Base-by-base conservation (phyloP, 2,113 vertebrate species). In the Amblyopsis rosae region DNA sequence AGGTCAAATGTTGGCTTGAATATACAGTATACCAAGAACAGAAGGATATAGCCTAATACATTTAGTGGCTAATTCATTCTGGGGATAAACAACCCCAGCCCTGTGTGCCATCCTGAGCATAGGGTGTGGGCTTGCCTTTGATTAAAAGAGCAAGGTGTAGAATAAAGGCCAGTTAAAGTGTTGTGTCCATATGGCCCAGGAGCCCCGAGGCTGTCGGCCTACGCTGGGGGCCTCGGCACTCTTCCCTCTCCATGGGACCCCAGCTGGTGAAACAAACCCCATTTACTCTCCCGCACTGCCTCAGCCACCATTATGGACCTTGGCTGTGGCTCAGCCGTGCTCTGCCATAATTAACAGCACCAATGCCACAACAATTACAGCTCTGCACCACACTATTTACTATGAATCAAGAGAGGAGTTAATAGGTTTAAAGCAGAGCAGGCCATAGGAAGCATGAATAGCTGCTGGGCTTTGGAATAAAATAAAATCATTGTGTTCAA, bases 261-360 rank as follows among this genome's bases (percentile, higher is more conserved):
- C 97, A 99, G 97, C 97, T 99, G 97, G 96, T 93, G 95, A 94
- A 95, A 95, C 93, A 89, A 89, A 87, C 93, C 93, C 94, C 95
- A 96, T 97, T 97, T 95, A 98, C 95, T 94, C 93, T 94, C 92
- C 95, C 93, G 93, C 93, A 94, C 85, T 77, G 86, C 95, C 91
- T 93, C 93, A 94, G 92, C 93, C 93, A 91, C 93, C 94, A 97
- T 96, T 96, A 98, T 96, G 94, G 95, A 96, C 95, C 93, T 97
- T 98, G 96, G 96, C 96, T 95, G 92, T 91, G 95, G 95, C 96
- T 98, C 96, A 98, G 96, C 94, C 95, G 93, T 95, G 95, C 96
- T 96, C 95, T 95, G 93, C 95, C 94, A 95, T 99, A 99, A 99
- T 99, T 99, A 99, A 98, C 96, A 95, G 94, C 94, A 93, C 94